A percentile compares a stretch with the other conserved stretches of the same genome.
Evolutionary conservation across 2,113 vertebrate species (phyloP).

Genomic region (Aspidoscelis tigris): DNA sequence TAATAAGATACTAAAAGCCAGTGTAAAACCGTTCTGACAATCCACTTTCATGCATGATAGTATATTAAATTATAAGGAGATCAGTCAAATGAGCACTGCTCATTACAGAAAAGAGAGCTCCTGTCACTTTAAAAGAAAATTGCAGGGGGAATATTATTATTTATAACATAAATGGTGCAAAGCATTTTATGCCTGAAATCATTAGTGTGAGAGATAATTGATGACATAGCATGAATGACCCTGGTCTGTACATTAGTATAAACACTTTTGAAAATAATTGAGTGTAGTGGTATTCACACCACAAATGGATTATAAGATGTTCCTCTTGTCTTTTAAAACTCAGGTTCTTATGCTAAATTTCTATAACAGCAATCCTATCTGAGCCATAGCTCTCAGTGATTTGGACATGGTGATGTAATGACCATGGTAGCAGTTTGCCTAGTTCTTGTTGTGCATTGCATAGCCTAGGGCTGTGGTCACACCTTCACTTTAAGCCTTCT

Average conservation of each 20-base stretch:
- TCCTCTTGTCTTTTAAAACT: not conserved
- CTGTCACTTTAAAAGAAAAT: constrained; percentile 25
- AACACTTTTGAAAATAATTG: constrained; percentile 22
- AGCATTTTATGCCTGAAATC: constrained; percentile 8
- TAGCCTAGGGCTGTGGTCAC: too few relatives aligned
- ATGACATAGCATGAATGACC: not conserved
- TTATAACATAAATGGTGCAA: constrained; percentile 28
- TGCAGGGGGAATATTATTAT: constrained; percentile 23
- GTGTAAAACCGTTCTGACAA: constrained; percentile 33
- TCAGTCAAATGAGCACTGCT: constrained; percentile 29
- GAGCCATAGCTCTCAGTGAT: not conserved
- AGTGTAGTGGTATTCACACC: not conserved
- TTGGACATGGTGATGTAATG: not conserved
- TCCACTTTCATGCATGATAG: constrained; percentile 21
- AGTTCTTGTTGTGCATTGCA: not conserved
- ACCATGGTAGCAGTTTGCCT: not conserved
- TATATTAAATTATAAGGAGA: constrained; percentile 16
- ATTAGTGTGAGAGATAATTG: not conserved
- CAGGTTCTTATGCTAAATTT: constrained; percentile 24
- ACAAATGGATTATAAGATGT: constrained; percentile 19
- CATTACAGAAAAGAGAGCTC: constrained; percentile 17
- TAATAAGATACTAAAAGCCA: constrained; percentile 38
- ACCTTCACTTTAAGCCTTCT: too few relatives aligned
- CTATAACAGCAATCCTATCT: constrained; percentile 11
- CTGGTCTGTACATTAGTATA: constrained; percentile 6